Evolutionary conservation across 2,888 invertebrate genomes (phyloP).

Genomic region (Drosophila algonquin): DNA sequence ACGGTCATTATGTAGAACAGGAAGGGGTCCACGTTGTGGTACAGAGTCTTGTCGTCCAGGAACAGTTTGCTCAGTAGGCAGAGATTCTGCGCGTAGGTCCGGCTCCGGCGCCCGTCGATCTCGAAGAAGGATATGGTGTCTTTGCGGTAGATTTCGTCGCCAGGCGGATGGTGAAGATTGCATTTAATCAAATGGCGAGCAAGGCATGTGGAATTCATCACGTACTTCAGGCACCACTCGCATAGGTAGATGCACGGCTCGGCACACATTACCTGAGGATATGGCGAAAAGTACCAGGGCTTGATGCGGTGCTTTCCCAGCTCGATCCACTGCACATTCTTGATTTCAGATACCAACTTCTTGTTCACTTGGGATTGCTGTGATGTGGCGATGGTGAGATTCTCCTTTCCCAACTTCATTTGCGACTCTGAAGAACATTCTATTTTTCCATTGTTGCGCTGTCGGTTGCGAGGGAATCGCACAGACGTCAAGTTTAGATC

Average conservation of each 20-base stretch:
- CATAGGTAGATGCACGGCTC: conserved; percentile 97
- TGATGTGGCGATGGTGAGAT: conserved; percentile 86
- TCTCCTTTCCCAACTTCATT: not conserved
- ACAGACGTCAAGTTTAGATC: conserved; percentile 96
- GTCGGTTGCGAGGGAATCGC: conserved; percentile 95
- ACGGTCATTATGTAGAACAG: conserved; percentile 94
- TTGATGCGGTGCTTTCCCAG: conserved; percentile 96
- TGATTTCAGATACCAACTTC: conserved; percentile 90
- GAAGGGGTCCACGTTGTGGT: conserved; percentile 99
- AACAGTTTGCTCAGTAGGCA: conserved; percentile 98
- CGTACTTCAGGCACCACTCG: conserved; percentile 99
- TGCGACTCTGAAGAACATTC: not conserved
- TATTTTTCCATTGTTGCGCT: conserved; percentile 85
- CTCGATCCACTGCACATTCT: conserved; percentile 99
- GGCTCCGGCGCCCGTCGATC: conserved; percentile 98
- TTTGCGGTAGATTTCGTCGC: conserved; percentile 98
- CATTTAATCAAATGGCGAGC: conserved; percentile 95
- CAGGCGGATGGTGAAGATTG: conserved; percentile 93
- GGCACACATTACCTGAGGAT: conserved; percentile 97
- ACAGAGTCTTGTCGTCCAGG: conserved; percentile 98
- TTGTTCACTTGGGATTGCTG: not conserved
- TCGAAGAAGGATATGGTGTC: conserved; percentile 98
- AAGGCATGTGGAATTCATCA: conserved; percentile 97
- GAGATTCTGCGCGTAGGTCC: conserved; percentile 98
- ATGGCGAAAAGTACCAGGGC: conserved; percentile 99